These are phyloP conservation scores for Nyctalus aviator DNA, from an alignment of 2,797 vertebrate species.

Conservation along the genomic window DNA sequence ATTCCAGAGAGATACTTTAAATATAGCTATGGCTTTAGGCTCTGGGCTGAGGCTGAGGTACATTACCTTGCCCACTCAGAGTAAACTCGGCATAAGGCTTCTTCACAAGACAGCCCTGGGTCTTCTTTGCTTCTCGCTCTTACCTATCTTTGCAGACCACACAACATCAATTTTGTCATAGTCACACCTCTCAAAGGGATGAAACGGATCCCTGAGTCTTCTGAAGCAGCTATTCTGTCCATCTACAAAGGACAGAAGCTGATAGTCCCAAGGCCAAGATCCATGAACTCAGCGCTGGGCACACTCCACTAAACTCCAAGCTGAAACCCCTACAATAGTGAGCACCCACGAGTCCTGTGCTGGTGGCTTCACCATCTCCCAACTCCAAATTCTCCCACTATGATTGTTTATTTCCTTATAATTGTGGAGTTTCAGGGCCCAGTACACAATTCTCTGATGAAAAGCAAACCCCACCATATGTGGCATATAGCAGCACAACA, in stretches of 20 bases:
- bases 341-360: not conserved
- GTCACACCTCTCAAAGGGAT: not conserved
- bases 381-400: not conserved
- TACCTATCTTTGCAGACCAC: not conserved
- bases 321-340: not conserved
- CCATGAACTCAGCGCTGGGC: not conserved
- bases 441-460: not conserved
- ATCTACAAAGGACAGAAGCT: not conserved
- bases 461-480: not conserved
- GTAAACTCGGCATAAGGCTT: not conserved
- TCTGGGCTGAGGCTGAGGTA: not conserved
- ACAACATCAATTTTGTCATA: not conserved
- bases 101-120: not conserved
- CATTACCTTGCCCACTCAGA: not conserved
- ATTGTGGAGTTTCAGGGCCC: not conserved
- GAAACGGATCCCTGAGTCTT: not conserved
- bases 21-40: constrained; percentile 3
- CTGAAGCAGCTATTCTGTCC: not conserved
- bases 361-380: not conserved
- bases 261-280: not conserved
- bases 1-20: constrained; percentile 40
- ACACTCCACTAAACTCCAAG: not conserved
- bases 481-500: not conserved
- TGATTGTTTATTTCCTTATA: not conserved
- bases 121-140: not conserved